phyloP scores from a whole-genome alignment of 2,797 vertebrate species.

The Labroides dimidiatus region DNA sequence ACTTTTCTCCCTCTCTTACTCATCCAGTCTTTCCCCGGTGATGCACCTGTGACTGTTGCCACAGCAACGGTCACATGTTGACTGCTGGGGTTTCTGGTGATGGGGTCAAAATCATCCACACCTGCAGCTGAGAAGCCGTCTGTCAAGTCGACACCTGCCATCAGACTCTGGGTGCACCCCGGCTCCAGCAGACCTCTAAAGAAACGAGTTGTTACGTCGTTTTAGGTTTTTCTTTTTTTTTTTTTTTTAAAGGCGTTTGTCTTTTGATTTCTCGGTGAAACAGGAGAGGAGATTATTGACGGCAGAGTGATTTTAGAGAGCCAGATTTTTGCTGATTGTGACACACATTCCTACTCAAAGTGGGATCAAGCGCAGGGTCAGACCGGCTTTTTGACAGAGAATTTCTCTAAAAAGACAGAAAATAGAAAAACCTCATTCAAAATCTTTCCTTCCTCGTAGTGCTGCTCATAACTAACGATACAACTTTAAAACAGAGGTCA shows the following conservation, averaged over 20 bases:
- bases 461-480: too few species aligned
- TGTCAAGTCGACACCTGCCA: constrained; percentile 64
- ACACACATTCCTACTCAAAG: not conserved
- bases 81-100: constrained; percentile 54
- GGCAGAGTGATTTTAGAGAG: constrained; percentile 10
- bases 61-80: constrained; percentile 63
- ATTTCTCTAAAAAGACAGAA: too few species aligned
- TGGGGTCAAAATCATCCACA: constrained; percentile 72
- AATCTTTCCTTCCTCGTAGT: too few species aligned
- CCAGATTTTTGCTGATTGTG: constrained; percentile 3
- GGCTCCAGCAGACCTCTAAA: constrained; percentile 10
- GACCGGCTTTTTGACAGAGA: too few species aligned
- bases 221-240: constrained; percentile 6
- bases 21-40: constrained; percentile 2
- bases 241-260: not conserved
- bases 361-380: not conserved
- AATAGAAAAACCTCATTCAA: too few species aligned
- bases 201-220: constrained; percentile 20
- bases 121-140: constrained; percentile 72
- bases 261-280: constrained; percentile 3
- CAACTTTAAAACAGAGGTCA: too few species aligned
- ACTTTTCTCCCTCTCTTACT: constrained; percentile 26
- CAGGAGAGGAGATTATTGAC: constrained; percentile 33
- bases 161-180: constrained; percentile 14
- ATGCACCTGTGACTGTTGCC: constrained; percentile 76